These are phyloP conservation scores for Helarctos malayanus DNA, from an alignment of 2,797 vertebrate species.

Conservation along the genomic window DNA sequence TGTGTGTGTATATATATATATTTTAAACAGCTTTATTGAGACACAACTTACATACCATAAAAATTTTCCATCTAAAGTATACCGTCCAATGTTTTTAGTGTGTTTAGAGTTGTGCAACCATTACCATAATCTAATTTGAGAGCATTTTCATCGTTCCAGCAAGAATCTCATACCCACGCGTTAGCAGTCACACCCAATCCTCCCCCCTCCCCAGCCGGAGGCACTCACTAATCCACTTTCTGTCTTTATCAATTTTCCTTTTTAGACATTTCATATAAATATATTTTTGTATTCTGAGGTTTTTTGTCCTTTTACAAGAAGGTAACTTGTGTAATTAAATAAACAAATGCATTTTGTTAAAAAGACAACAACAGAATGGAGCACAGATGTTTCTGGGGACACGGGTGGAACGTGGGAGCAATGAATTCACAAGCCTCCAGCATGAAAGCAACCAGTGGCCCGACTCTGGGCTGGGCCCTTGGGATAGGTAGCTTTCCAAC, in stretches of 20 bases:
- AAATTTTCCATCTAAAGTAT: not conserved
- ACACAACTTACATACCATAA: not conserved
- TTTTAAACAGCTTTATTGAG: not conserved
- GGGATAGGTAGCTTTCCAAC: not conserved
- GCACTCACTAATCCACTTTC: not conserved
- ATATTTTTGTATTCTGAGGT: not conserved
- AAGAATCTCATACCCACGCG: not conserved
- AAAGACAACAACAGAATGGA: not conserved
- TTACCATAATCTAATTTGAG: not conserved
- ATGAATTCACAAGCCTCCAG: not conserved
- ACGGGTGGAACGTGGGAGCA: not conserved
- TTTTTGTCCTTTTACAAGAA: not conserved
- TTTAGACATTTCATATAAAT: not conserved
- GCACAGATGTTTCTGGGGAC: not conserved
- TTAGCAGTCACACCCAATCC: not conserved
- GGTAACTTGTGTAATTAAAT: not conserved
- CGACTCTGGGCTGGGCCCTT: rapidly evolving
- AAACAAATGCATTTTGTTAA: not conserved
- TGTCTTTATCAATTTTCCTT: not conserved
- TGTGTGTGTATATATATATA: not conserved
- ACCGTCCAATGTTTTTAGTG: not conserved
- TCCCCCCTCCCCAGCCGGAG: not conserved
- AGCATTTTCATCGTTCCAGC: not conserved
- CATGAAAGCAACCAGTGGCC: not conserved
- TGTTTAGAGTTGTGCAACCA: not conserved